phyloP scores from a whole-genome alignment of 2,113 vertebrate genomes.

The Tetrax tetrax region DNA sequence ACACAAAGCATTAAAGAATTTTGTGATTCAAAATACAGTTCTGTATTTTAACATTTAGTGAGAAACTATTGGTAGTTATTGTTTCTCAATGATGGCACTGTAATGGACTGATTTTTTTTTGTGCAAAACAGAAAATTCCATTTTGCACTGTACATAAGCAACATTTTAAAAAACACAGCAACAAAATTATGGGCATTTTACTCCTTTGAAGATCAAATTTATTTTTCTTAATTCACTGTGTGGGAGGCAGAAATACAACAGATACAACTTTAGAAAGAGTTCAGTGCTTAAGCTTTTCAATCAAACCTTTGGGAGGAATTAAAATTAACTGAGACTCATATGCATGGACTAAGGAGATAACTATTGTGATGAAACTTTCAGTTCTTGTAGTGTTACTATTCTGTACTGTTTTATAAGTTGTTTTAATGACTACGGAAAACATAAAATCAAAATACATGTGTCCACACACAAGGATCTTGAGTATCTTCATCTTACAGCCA shows the following conservation, averaged over 20 bases:
- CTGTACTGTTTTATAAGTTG: conserved; percentile 33
- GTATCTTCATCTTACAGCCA: neutral
- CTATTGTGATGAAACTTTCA: neutral
- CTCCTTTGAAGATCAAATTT: conserved; percentile 50
- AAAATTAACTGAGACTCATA: conserved; percentile 34
- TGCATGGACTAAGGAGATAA: neutral
- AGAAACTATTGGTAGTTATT: neutral
- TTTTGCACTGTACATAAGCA: neutral
- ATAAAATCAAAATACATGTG: neutral
- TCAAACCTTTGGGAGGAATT: conserved; percentile 58
- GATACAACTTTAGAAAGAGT: conserved; percentile 45
- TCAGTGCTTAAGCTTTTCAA: conserved; percentile 45
- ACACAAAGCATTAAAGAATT: neutral
- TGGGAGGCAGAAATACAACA: conserved; percentile 48
- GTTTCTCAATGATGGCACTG: neutral
- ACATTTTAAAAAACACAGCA: neutral
- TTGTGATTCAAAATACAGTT: neutral
- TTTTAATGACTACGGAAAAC: conserved; percentile 41
- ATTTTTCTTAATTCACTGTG: conserved; percentile 41
- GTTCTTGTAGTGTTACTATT: conserved; percentile 52
- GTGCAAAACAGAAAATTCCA: conserved; percentile 12
- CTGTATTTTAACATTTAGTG: neutral
- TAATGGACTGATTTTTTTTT: neutral
- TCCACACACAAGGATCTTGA: neutral
- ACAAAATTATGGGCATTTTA: conserved; percentile 53